Base-by-base conservation (phyloP, 1,140 invertebrate genomes). In the Phthorimaea operculella region DNA sequence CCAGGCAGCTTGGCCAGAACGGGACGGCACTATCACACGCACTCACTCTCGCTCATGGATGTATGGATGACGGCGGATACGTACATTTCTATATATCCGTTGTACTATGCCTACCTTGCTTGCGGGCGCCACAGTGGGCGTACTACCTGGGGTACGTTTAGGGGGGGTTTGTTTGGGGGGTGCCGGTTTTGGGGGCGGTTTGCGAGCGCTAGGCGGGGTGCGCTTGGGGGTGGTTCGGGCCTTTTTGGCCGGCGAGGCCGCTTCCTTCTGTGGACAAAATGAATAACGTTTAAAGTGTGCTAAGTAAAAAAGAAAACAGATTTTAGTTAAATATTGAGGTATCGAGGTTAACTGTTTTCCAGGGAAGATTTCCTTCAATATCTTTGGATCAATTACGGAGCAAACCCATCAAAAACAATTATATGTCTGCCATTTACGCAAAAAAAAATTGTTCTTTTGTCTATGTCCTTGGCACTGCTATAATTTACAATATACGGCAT, bases 61-160 rank as follows among this genome's bases (percentile, higher is more conserved):
- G 68, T 74, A 70, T 62, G 60, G 74, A 69, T 76, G 74, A 72
- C 71, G 61, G 76, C 76, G 73, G 82, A 85, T 86, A 86, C 84
- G 84, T 86, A 86, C 82, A 85, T 86, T 79, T 86, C 83, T 85
- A 87, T 87, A 87, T 78, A 87, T 87, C 85, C 85, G 83, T 83
- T 81, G 84, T 74, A 86, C 84, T 78, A 87, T 87, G 85, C 84
- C 85, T 87, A 87, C 85, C 83, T 86, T 86, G 83, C 78, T 80
- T 74, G 80, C 73, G 70, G 60, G 68, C 68, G 79, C 77, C 75
- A 73, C 74, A 54, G 55, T 51, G 72, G 74, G 75, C 74, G 74
- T 72, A 71, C 74, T 76, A 74, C 75, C 72, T 77, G 76, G 54
- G 62, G 66, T 76, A 62, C 69, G 61, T 56, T 60, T 68, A 62